Conservation (phyloP, 1,140 invertebrate species). For the Heterodera schachtii region DNA sequence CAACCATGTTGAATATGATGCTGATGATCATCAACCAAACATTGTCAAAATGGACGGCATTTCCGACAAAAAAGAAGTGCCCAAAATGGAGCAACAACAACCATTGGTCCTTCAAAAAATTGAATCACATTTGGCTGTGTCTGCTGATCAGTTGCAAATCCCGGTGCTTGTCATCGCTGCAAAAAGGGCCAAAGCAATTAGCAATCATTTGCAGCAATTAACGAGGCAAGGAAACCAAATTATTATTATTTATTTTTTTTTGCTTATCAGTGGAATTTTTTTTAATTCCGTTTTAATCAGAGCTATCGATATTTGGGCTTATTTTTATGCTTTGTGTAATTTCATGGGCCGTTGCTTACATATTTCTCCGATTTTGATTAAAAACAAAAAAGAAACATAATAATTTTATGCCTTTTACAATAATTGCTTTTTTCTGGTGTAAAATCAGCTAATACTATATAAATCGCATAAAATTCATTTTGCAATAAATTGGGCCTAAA, state of each 20-base stretch:
- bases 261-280: too few species aligned
- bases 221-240: conserved; percentile 58
- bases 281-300: too few species aligned
- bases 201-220: conserved; percentile 67
- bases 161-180: conserved; percentile 68
- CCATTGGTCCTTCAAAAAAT: not conserved
- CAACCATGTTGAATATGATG: not conserved
- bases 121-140: not conserved
- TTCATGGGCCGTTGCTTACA: not conserved
- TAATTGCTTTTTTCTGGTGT: not conserved
- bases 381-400: not conserved
- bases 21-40: not conserved
- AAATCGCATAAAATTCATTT: not conserved
- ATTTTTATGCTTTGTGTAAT: too few species aligned
- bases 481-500: too few species aligned
- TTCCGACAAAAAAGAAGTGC: not conserved
- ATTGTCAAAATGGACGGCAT: not conserved
- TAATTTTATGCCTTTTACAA: not conserved
- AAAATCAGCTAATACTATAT: conserved; percentile 7
- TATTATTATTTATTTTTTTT: too few species aligned
- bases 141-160: conserved; percentile 9
- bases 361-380: not conserved
- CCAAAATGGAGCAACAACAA: not conserved
- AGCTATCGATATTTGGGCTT: too few species aligned
- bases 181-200: conserved; percentile 66